A percentile compares a stretch with the other conserved stretches of the same genome.
Evolutionary conservation across 2,888 invertebrate species (phyloP).

Genomic region (Tenthredo notha): DNA sequence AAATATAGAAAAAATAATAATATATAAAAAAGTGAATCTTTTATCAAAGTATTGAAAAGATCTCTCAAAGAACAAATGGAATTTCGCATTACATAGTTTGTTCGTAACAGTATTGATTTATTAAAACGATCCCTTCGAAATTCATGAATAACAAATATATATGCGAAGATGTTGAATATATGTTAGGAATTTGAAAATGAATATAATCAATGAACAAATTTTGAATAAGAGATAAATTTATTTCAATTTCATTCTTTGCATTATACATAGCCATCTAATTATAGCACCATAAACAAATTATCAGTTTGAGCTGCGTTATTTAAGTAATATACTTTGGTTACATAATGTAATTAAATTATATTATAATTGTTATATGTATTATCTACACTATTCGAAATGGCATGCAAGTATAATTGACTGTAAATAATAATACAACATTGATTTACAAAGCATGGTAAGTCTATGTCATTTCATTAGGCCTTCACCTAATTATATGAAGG

Average conservation of each 20-base stretch:
- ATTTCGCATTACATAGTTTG: background rate
- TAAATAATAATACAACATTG: constrained; percentile 56
- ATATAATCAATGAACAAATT: background rate
- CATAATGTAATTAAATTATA: constrained; percentile 23
- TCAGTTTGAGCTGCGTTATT: constrained; percentile 10
- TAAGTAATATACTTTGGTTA: constrained; percentile 8
- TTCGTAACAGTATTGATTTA: constrained; percentile 23
- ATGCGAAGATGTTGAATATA: background rate
- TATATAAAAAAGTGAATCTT: background rate
- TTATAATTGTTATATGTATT: background rate
- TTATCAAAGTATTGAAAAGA: background rate
- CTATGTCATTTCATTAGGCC: background rate
- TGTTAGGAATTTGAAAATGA: background rate
- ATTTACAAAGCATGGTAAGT: constrained; percentile 8
- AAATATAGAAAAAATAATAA: background rate
- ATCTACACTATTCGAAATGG: background rate
- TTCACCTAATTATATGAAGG: background rate
- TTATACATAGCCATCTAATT: background rate
- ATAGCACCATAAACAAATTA: constrained; percentile 12
- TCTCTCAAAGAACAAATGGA: background rate
- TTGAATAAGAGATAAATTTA: constrained; percentile 15
- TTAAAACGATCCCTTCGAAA: background rate
- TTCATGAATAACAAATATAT: background rate
- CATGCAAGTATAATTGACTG: constrained; percentile 57
- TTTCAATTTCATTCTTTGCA: constrained; percentile 2